Evolutionary conservation across 2,113 vertebrate species (phyloP), one percentile per base, ranked within the genome.

Genomic region (Pelodiscus sinensis): DNA sequence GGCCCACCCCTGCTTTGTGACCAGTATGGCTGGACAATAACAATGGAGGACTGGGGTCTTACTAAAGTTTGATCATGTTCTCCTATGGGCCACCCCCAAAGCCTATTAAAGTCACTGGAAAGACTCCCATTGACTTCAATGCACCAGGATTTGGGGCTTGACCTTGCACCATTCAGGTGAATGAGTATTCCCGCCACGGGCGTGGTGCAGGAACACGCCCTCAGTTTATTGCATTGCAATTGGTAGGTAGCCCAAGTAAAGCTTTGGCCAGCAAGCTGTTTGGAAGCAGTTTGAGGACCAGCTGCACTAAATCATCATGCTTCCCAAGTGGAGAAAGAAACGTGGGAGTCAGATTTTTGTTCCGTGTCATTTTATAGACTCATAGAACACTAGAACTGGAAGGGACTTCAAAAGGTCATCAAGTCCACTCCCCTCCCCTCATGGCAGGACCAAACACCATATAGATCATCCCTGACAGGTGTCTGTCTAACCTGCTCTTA

Each of bases 271-370:
- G 18, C 35, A 75, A 44, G 71, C 35, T 75, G 9, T 75, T 24
- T 81, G 78, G 58, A 87, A 62, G 31, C 12, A 44, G 82, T 51
- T 79, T 5, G 56, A 88, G 82, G 95, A 10, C 21, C n/a, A 24
- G 11, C 60, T 78, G 2, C 29, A 54, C 2, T 0, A 50, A 83
- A 90, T 60, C 31, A 14, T 12, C 35, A 15, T 79, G 71, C 71
- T 79, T 68, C 13, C 92, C 89, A 88, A 13, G 11, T 82, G n/a
- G 87, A 9, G 52, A 89, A 84, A 51, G 38, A 22, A 88, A 88
- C 1, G 1, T 57, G 44, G 4, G 15, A 13, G 58, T 89, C 44
- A 54, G 81, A 84, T 15, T 73, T 92, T 86, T 84, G 12, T 80
- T 60, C 58, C 62, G 50, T 54, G 6, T 75, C 11, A 1, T 86